Evolutionary conservation across 2,113 vertebrate genomes (phyloP), one percentile per base, ranked within the genome.

Genomic region (Hippocampus barbouri): DNA sequence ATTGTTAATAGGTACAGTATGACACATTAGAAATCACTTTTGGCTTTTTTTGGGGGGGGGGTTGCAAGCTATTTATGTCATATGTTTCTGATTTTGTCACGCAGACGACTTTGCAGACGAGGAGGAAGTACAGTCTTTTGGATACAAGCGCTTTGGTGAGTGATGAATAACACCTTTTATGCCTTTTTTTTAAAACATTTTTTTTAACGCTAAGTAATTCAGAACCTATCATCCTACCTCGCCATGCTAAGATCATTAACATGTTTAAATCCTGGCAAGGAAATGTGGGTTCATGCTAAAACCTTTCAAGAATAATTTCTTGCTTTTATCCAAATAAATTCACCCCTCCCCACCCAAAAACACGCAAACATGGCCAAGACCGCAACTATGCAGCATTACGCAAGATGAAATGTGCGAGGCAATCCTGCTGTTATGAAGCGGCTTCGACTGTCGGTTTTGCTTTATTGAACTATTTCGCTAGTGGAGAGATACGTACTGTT

Each of bases 121-220:
- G 90, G 97, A 98, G 89, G 97, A 98, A 92, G 95, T 98, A 81
- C 96, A 98, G 85, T 98, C 97, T 92, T 98, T 98, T 78, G 97
- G 97, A 92, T 98, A 98, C 92, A 98, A 98, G 94, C 91, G 96
- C 86, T 98, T 98, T 90, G 97, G 97, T 98, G 89, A 97, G 97
- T 96, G 70, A 34, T 64, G 2, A n/a, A n/a, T 41, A 6, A 7
- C 5, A 15, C 12, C 20, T 14, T n/a, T 41, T 38, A n/a, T 40
- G 6, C 45, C 4, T 45, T 45, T 45, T 45, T 45, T 45, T 45
- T 0, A 34, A 34, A 34, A 34, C 30, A 0, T 34, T 34, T 45
- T 45, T 45, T 45, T 45, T 45, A 12, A 16, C 49, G 1, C 49
- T 27, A 15, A 6, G 18, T 34, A 25, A 20, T 30, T 12, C 43